A percentile compares a stretch with the other conserved stretches of the same genome.
Conservation (phyloP, 2,888 invertebrate genomes). For the Agrochola circellaris region DNA sequence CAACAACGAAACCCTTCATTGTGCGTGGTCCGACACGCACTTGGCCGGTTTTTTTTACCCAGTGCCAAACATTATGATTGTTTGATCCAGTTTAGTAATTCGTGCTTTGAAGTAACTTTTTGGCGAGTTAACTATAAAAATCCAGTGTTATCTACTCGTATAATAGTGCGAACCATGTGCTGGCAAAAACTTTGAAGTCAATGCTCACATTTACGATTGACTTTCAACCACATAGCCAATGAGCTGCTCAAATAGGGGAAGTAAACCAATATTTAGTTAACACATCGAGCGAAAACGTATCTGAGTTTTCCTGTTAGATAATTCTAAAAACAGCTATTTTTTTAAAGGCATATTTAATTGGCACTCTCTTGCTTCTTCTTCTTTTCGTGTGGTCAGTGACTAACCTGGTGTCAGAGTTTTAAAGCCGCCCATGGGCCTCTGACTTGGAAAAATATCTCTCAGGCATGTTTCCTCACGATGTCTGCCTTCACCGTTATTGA, state of each 20-base stretch:
- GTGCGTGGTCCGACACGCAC: no score
- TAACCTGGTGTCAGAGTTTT: no score
- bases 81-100: not conserved
- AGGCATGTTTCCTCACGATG: no score
- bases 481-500: no score
- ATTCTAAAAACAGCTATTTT: not conserved
- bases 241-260: conserved; percentile 38
- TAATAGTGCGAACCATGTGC: not conserved
- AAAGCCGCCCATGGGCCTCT: no score
- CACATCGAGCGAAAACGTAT: not conserved
- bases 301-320: not conserved
- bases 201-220: conserved; percentile 20
- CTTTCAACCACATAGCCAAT: conserved; percentile 32
- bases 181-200: conserved; percentile 15
- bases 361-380: not conserved
- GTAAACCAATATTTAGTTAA: conserved; percentile 2
- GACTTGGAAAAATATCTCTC: no score
- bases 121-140: not conserved
- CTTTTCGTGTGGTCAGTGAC: no score
- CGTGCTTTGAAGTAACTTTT: no score
- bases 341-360: not conserved
- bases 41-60: not conserved
- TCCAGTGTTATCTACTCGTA: no score
- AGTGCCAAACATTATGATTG: not conserved
- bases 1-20: no score